A percentile compares a stretch with the other conserved stretches of the same genome.
Conservation (phyloP, 2,113 vertebrate species). For the Ictalurus punctatus region DNA sequence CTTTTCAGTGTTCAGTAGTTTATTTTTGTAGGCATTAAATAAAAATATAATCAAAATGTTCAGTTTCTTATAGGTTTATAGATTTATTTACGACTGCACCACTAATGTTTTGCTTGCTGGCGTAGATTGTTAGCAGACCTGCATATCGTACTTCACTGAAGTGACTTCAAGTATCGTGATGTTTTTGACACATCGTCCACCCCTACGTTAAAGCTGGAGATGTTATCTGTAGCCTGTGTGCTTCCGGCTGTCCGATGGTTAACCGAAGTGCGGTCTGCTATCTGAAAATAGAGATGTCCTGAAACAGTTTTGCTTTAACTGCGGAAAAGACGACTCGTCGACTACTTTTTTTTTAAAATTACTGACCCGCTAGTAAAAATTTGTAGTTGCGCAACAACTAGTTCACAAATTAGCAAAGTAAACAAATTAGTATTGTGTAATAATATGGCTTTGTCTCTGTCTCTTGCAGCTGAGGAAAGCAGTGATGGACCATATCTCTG, state of each 20-base stretch:
- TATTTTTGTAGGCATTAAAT: too few relatives aligned
- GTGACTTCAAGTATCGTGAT: not conserved
- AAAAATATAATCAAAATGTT: not conserved
- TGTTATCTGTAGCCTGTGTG: not conserved
- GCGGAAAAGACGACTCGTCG: not conserved
- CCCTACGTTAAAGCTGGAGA: not conserved
- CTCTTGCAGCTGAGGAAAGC: slow-evolving; percentile 89
- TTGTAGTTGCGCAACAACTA: not conserved
- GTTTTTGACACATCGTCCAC: not conserved
- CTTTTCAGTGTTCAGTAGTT: too few relatives aligned
- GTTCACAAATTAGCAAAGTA: not conserved
- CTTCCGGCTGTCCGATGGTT: not conserved
- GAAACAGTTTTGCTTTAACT: not conserved
- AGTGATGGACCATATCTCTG: slow-evolving; percentile 99
- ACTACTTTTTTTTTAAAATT: not conserved
- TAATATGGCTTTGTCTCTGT: not conserved
- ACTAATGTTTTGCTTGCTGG: too few relatives aligned
- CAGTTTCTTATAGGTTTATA: not conserved
- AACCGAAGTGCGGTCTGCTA: not conserved
- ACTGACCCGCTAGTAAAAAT: not conserved
- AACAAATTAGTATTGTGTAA: not conserved
- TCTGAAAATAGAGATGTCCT: not conserved
- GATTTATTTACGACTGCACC: not conserved
- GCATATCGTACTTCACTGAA: not conserved
- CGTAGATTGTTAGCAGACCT: not conserved